Conservation (phyloP, 1,140 invertebrate genomes). For the Aradophagus sp. region DNA sequence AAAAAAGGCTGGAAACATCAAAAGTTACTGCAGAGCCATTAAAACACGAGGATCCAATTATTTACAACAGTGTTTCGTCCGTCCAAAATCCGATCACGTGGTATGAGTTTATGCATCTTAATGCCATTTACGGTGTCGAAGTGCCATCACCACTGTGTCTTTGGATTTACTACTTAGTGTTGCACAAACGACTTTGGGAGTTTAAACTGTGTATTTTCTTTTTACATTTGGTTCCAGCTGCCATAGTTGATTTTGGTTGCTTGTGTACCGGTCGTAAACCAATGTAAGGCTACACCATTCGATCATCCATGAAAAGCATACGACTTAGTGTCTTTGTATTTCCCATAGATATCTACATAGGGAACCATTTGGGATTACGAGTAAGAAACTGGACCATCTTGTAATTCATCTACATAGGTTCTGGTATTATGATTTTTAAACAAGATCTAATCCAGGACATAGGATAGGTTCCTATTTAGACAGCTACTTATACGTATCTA, state of each 20-base stretch:
- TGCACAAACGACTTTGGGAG: slow-evolving; percentile 71
- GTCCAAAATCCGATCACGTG: slow-evolving; percentile 78
- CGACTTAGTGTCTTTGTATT: neutral
- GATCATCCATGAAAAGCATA: too few species aligned
- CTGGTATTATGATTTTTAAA: too few species aligned
- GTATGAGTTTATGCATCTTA: slow-evolving; percentile 75
- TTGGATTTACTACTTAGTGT: slow-evolving; percentile 76
- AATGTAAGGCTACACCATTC: slow-evolving; percentile 64
- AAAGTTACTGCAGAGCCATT: too few species aligned
- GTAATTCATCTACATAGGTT: neutral
- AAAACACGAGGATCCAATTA: slow-evolving; percentile 63
- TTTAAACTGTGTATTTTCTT: slow-evolving; percentile 73
- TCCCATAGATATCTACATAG: neutral
- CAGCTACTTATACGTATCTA: too few species aligned
- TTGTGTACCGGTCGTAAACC: slow-evolving; percentile 67
- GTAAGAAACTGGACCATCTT: neutral
- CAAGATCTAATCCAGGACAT: too few species aligned
- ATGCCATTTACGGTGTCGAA: slow-evolving; percentile 65
- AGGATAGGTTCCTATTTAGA: too few species aligned
- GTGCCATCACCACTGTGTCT: slow-evolving; percentile 69
- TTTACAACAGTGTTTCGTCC: slow-evolving; percentile 79
- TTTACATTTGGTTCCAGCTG: slow-evolving; percentile 70
- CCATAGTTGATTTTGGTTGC: slow-evolving; percentile 63
- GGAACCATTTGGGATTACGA: too few species aligned
- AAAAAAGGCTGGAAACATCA: too few species aligned